Percentiles rank a stretch among this genome's conserved stretches.
Evolutionary conservation across 1,140 invertebrate species (phyloP).

Genomic region (Drosophila sechellia): DNA sequence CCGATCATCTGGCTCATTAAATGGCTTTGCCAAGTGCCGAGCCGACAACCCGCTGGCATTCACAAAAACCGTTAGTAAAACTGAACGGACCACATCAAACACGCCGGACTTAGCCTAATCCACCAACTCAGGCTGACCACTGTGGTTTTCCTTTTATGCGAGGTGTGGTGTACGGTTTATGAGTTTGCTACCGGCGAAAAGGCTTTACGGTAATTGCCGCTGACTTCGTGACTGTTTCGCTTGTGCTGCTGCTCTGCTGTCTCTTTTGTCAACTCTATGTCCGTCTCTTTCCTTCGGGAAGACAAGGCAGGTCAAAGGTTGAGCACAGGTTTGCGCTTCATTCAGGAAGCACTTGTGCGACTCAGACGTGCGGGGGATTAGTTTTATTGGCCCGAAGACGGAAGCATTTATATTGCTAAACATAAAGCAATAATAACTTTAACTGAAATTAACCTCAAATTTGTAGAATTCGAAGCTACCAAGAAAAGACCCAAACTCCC

Average conservation of each 20-base stretch:
- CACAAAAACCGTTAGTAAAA: conserved; percentile 29
- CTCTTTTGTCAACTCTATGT: conserved; percentile 34
- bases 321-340: conserved; percentile 13
- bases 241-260: background rate
- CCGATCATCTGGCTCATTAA: conserved; percentile 79
- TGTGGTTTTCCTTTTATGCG: conserved; percentile 34
- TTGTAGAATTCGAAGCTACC: background rate
- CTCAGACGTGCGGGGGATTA: conserved; percentile 35
- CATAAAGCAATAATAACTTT: too few relatives aligned
- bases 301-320: conserved; percentile 23
- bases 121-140: conserved; percentile 50
- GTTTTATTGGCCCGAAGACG: conserved; percentile 3
- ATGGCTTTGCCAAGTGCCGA: conserved; percentile 69
- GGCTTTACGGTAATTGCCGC: conserved; percentile 73
- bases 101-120: conserved; percentile 44
- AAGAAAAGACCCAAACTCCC: conserved; percentile 11
- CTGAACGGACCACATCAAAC: conserved; percentile 57
- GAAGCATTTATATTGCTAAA: too few relatives aligned
- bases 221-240: conserved; percentile 77
- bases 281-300: conserved; percentile 4
- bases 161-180: background rate
- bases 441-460: background rate
- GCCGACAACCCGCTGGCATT: conserved; percentile 62
- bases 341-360: conserved; percentile 52
- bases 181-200: conserved; percentile 31